phyloP scores from a whole-genome alignment of 1,140 invertebrate species.

The Eubasilissa regina region DNA sequence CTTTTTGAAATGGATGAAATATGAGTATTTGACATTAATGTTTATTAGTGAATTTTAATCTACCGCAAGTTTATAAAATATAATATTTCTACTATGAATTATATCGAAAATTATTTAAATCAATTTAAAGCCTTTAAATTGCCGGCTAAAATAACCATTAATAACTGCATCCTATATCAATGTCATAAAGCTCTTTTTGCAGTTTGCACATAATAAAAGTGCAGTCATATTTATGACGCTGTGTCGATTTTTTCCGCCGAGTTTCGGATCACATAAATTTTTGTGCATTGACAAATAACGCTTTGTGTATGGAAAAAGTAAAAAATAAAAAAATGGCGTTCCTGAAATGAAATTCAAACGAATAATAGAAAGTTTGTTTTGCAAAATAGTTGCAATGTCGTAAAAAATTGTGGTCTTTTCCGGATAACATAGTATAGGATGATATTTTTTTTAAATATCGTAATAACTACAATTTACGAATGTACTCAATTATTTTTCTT shows the following conservation, averaged over 20 bases:
- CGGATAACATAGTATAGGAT: not conserved
- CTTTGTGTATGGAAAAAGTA: constrained; percentile 25
- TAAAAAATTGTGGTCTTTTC: constrained; percentile 1
- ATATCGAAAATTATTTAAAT: not conserved
- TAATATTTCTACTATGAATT: not conserved
- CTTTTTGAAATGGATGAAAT: too few species aligned
- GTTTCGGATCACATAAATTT: constrained; percentile 45
- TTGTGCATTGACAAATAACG: constrained; percentile 36
- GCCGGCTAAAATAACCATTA: constrained; percentile 12
- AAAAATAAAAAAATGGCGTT: not conserved
- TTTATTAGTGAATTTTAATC: not conserved
- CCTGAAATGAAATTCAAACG: constrained; percentile 19
- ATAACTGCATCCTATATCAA: constrained; percentile 39
- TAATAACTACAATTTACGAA: too few species aligned
- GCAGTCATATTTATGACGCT: constrained; percentile 44
- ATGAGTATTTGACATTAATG: too few species aligned
- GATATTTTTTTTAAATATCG: too few species aligned
- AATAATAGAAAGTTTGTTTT: constrained; percentile 36
- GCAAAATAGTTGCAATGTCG: not conserved
- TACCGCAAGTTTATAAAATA: not conserved
- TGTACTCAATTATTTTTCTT: too few species aligned
- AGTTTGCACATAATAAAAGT: constrained; percentile 55
- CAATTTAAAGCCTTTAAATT: constrained; percentile 8
- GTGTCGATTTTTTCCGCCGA: constrained; percentile 39
- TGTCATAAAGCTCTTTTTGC: constrained; percentile 46